Evolutionary conservation across 2,797 vertebrate genomes (phyloP).

Genomic region (Echiichthys vipera): DNA sequence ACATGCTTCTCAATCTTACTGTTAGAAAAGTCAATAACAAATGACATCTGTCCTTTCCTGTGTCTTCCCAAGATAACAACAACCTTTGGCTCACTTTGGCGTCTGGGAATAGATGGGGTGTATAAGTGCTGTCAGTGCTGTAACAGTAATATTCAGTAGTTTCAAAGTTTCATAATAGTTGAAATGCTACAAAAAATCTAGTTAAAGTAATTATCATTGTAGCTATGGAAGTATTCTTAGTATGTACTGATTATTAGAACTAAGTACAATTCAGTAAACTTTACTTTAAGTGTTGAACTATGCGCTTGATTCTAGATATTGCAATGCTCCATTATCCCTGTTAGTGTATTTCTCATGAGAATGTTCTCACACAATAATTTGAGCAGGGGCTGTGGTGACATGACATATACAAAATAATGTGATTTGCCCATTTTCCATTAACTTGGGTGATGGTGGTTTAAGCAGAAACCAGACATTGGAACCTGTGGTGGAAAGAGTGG

Average conservation of each 20-base stretch:
- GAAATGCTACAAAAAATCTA: not conserved
- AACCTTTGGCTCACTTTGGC: not conserved
- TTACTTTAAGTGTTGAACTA: not conserved
- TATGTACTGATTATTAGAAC: not conserved
- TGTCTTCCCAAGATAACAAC: not conserved
- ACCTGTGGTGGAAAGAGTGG: slow-evolving; percentile 2
- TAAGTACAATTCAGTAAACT: not conserved
- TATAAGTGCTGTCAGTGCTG: not conserved
- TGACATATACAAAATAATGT: not conserved
- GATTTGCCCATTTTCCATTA: not conserved
- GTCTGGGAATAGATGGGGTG: not conserved
- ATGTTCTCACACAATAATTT: not conserved
- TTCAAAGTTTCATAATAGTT: not conserved
- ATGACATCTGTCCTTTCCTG: not conserved
- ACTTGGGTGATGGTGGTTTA: not conserved
- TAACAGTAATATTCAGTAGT: too few species aligned
- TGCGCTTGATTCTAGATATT: not conserved
- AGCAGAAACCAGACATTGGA: slow-evolving; percentile 1
- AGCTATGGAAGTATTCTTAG: not conserved
- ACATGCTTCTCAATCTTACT: not conserved
- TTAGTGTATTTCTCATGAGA: not conserved
- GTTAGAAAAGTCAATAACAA: not conserved
- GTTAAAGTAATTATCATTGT: not conserved
- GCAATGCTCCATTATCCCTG: not conserved
- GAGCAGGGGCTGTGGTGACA: not conserved